These are phyloP conservation scores for Virgularia gustaviana DNA, from an alignment of 92 coral and sea anemone species.

Conservation along the genomic window DNA sequence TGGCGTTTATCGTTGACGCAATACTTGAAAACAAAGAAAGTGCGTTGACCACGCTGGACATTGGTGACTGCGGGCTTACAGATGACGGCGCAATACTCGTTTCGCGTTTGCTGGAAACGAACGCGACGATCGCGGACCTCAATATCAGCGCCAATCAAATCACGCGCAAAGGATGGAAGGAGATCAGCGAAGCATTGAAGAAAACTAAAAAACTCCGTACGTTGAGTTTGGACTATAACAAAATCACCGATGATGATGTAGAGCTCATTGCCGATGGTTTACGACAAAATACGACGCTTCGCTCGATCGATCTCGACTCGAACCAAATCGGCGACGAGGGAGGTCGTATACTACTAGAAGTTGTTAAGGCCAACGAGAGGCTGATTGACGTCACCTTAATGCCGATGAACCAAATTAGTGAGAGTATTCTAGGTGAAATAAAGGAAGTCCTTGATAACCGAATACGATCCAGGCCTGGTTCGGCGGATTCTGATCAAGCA, in stretches of 20 bases:
- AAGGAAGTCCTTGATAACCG: constrained; percentile 69
- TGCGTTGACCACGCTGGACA: constrained; percentile 73
- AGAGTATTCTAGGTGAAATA: constrained; percentile 65
- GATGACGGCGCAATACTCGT: constrained; percentile 76
- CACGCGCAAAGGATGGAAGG: constrained; percentile 73
- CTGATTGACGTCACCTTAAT: constrained; percentile 78
- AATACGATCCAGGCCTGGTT: constrained; percentile 49
- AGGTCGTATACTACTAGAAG: constrained; percentile 71
- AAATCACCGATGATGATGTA: constrained; percentile 81
- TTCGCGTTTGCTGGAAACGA: constrained; percentile 68
- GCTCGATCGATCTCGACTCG: constrained; percentile 90
- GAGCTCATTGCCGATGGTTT: constrained; percentile 76
- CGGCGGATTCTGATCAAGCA: constrained; percentile 38
- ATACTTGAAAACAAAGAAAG: constrained; percentile 56
- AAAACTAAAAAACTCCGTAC: constrained; percentile 64
- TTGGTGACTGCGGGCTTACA: constrained; percentile 85
- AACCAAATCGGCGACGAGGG: constrained; percentile 90
- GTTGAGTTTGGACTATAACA: constrained; percentile 76
- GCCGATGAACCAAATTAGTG: constrained; percentile 88
- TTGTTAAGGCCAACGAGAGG: constrained; percentile 66
- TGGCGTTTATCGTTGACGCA: constrained; percentile 72
- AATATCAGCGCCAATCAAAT: constrained; percentile 76
- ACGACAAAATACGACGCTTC: constrained; percentile 62
- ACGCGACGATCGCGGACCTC: constrained; percentile 63
- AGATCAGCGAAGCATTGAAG: constrained; percentile 60